A percentile compares a stretch with the other conserved stretches of the same genome.
Evolutionary conservation across 2,888 invertebrate genomes (phyloP).

Genomic region (Tipula unca): DNA sequence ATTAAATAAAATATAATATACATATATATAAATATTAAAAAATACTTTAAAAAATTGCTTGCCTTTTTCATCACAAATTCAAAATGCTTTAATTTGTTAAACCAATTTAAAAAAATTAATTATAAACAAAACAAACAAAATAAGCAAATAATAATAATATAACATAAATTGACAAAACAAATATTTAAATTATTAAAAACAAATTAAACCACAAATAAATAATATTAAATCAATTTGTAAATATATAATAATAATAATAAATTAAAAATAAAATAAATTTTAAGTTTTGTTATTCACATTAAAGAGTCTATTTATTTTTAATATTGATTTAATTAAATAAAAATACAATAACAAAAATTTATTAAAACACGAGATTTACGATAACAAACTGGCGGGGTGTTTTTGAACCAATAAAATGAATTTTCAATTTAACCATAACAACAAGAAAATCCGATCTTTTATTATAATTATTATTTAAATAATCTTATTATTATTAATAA

Average conservation of each 20-base stretch:
- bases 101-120: too few relatives aligned
- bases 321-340: not conserved
- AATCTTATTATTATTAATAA: not conserved
- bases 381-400: not conserved
- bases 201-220: not conserved
- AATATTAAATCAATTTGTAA: not conserved
- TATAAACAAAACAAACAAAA: not conserved
- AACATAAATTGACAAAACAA: not conserved
- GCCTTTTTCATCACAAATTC: not conserved
- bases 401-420: not conserved
- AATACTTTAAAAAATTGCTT: not conserved
- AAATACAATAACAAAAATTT: not conserved
- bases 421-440: not conserved
- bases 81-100: not conserved
- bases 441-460: not conserved
- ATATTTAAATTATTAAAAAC: not conserved
- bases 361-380: not conserved
- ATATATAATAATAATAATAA: not conserved
- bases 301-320: not conserved
- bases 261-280: not conserved
- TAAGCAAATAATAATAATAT: not conserved
- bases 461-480: not conserved
- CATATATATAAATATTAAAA: not conserved
- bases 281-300: not conserved
- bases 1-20: not conserved